phyloP scores from a whole-genome alignment of 2,797 vertebrate species.

The Selene dorsalis region DNA sequence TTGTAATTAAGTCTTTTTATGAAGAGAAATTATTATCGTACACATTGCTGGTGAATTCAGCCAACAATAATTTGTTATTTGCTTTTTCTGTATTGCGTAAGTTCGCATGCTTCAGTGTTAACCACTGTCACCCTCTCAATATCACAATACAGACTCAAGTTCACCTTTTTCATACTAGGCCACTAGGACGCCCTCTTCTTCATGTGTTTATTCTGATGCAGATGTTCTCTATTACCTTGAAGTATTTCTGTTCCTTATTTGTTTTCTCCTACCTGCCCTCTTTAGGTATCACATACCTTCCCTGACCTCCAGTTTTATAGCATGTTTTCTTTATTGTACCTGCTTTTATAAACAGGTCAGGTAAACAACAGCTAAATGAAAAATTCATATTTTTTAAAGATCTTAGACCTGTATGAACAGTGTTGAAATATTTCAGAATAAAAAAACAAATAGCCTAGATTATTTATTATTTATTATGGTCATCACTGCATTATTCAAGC shows the following conservation, averaged over 20 bases:
- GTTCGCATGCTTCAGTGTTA: background rate
- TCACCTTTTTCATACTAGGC: background rate
- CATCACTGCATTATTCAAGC: constrained; percentile 38
- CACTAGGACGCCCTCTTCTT: background rate
- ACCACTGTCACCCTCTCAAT: background rate
- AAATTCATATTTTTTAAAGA: background rate
- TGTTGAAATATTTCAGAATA: background rate
- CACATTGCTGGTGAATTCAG: background rate
- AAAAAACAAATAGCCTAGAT: background rate
- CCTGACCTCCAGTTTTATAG: background rate
- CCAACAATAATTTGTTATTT: background rate
- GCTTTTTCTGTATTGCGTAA: no score
- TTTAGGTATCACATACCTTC: background rate
- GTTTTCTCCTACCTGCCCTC: background rate
- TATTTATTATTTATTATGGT: constrained; percentile 33
- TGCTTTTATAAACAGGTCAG: background rate
- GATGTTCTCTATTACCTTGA: background rate
- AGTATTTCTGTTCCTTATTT: constrained; percentile 1
- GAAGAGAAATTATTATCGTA: background rate
- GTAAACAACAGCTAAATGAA: background rate
- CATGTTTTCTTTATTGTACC: background rate
- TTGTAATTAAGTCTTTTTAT: background rate
- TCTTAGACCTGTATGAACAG: background rate
- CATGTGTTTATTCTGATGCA: background rate
- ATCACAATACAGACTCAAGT: background rate